Base-by-base conservation (phyloP, 2,113 vertebrate genomes). In the Pica pica region DNA sequence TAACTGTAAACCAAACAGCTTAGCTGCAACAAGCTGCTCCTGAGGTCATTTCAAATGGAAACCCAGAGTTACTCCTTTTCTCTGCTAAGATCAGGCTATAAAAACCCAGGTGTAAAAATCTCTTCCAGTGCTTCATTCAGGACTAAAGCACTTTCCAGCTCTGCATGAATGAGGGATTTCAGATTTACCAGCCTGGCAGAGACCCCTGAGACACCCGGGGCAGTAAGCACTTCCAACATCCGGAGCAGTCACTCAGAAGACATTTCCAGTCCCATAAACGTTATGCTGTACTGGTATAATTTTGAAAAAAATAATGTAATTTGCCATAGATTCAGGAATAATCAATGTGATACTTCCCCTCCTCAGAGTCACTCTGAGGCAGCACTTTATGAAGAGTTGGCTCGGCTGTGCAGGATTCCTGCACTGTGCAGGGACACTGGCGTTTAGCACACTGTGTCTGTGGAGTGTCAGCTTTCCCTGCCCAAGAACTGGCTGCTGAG, bases 131-230 rank as follows among this genome's bases (percentile, higher is more conserved):
- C n/a, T 88, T 76, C 67, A 46, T 83, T 90, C 90, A 96, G 68
- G 74, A 68, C 74, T 71, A 49, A 95, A 94, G 61, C 42, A 64
- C 85, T 94, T 93, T 78, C 42, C 86, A 89, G 64, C 28, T 69
- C 86, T 82, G 87, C 76, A 57, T 82, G 84, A 89, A 81, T 64
- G 50, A 90, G 60, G 60, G 69, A 88, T 88, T 90, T 93, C 79
- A 95, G 90, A 93, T 86, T 93, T 64, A 60, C 18, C 93, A 93
- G 86, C 80, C 83, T 95, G 93, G 85, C 92, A 94, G 82, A 70
- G 64, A 61, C 79, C 68, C 37, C 71, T 61, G 84, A 60, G 77
- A 46, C 56, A 83, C 18, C 49, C 2, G 0, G 64, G 79, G 71
- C 81, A 44, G 35, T 11, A 14, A 95, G 67, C 55, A 28, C 85